Evolutionary conservation across 2,888 invertebrate species (phyloP), one percentile per base, ranked within the genome.

Genomic region (Allolobophora icterica): DNA sequence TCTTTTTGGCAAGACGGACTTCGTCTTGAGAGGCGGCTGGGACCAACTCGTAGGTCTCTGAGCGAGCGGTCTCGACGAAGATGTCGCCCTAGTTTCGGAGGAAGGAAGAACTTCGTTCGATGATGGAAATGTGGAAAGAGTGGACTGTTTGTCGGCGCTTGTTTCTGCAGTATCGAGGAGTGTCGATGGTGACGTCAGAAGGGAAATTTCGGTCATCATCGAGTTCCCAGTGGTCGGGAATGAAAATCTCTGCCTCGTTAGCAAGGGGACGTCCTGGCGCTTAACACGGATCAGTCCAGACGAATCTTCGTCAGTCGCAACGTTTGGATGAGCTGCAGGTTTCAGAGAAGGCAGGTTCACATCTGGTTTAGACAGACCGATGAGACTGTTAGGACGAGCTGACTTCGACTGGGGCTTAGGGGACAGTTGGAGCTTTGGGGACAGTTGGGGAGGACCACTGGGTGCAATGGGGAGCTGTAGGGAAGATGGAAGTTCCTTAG

Each of bases 11-110:
- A 87, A 35, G 87, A 87, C 38, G 6, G 87, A 34, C 87, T 38
- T 34, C 11, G 35, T 34, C 35, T 34, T 34, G 3, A 35, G 19
- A 11, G 87, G 4, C 87, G 87, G 38, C 35, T 87, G 87, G 21
- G 87, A 87, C 87, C 87, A 87, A 24, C 87, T 87, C 11, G 87
- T 87, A 4, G 87, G 87, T 34, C 87, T 34, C 87, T 87, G 34
- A 6, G 87, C 35, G 87, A 38, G 35, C 0, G 35, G 87, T 33
- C 21, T 34, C 1, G 87, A 87, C 15, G 34, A 5, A 19, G 87
- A 34, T 35, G 19, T 34, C 24, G 34, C n/a, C 84, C 17, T 84
- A 15, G n/a, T 8, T 34, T 87, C 87, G 5, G 34, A 17, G 24
- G 34, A 0, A 24, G 87, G 38, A 35, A 19, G 35, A 87, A 34